Evolutionary conservation across 2,113 vertebrate species (phyloP).

Genomic region (Myotis lucifugus): DNA sequence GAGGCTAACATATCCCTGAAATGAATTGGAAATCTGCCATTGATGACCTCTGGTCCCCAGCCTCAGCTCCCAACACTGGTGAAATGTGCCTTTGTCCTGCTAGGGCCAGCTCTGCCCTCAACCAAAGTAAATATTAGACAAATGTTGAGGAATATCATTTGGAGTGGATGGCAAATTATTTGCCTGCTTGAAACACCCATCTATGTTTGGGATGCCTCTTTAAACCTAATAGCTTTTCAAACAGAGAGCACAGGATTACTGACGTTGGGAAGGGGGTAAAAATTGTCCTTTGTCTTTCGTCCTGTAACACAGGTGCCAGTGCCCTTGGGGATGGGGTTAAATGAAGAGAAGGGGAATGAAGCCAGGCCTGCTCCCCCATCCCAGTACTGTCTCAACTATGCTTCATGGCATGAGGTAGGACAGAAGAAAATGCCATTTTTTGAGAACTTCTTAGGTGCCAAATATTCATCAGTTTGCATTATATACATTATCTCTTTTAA

Average conservation of each 20-base stretch:
- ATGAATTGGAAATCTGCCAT: not conserved
- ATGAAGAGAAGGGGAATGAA: not conserved
- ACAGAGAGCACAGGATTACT: not conserved
- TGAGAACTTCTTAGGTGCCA: not conserved
- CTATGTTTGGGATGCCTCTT: not conserved
- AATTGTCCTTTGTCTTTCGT: not conserved
- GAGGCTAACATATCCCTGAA: not conserved
- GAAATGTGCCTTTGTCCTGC: not conserved
- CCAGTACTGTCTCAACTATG: not conserved
- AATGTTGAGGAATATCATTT: conserved; percentile 34
- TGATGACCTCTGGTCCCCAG: not conserved
- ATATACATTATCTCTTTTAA: not conserved
- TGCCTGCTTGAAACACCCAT: not conserved
- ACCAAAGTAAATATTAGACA: conserved; percentile 19
- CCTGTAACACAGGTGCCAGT: not conserved
- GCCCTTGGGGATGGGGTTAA: not conserved
- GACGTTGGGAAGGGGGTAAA: not conserved
- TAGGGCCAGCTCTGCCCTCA: not conserved
- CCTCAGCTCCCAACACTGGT: not conserved
- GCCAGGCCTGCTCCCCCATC: not conserved
- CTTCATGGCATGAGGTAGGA: not conserved
- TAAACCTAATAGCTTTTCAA: conserved; percentile 8
- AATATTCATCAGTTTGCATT: not conserved
- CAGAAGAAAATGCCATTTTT: not conserved
- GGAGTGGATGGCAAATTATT: not conserved